Conservation (phyloP, 2,113 vertebrate species). For the Phaetusa simplex region DNA sequence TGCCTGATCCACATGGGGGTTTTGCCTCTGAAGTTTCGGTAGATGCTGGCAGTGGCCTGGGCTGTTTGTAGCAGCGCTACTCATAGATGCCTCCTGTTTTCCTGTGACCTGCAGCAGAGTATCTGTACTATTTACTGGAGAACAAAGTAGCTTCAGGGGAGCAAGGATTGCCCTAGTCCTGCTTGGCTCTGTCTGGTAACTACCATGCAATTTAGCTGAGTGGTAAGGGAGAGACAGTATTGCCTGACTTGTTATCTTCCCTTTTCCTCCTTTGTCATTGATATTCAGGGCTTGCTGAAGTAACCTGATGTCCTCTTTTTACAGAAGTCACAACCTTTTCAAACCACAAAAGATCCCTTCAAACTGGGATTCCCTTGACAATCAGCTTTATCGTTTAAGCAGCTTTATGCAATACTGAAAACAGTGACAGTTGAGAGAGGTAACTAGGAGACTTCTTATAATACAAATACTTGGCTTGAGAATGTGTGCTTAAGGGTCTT, state of each 20-base stretch:
- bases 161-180: background rate
- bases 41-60: background rate
- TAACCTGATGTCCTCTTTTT: conserved; percentile 5
- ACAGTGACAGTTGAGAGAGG: conserved; percentile 23
- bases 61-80: background rate
- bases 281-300: background rate
- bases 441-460: conserved; percentile 18
- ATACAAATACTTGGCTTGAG: conserved; percentile 24
- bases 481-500: conserved; percentile 37
- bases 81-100: background rate
- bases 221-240: background rate
- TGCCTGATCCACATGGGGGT: accelerated
- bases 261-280: background rate
- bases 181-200: background rate
- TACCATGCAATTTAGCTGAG: background rate
- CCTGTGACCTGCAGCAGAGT: background rate
- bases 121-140: background rate
- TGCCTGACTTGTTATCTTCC: background rate
- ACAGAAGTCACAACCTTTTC: conserved; percentile 4
- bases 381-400: conserved; percentile 57
- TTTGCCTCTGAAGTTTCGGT: background rate
- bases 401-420: conserved; percentile 40
- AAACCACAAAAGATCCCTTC: conserved; percentile 3
- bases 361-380: conserved; percentile 12
- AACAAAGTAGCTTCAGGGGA: background rate